phyloP scores from a whole-genome alignment of 2,888 invertebrate genomes.

The Vanessa cardui region DNA sequence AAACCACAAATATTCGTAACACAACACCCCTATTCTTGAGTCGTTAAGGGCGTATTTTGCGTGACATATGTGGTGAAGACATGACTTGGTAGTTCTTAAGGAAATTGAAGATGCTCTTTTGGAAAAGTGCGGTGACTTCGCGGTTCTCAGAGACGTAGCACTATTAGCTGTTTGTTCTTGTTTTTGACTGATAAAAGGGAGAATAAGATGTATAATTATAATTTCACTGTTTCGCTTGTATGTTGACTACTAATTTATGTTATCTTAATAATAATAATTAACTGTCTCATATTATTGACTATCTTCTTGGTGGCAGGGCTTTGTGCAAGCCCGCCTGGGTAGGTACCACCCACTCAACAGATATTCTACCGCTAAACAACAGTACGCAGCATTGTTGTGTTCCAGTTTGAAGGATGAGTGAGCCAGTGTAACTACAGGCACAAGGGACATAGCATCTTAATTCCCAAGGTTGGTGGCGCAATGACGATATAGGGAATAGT shows the following conservation, averaged over 20 bases:
- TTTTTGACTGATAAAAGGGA: constrained; percentile 29
- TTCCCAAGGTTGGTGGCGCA: no score
- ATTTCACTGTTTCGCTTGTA: not conserved
- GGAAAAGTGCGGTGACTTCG: constrained; percentile 69
- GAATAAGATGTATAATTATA: not conserved
- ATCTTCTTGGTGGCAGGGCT: no score
- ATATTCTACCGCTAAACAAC: no score
- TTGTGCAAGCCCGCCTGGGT: no score
- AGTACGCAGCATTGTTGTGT: no score
- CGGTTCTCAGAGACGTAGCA: constrained; percentile 59
- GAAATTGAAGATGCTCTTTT: constrained; percentile 75
- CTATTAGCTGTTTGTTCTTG: constrained; percentile 43
- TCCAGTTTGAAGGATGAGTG: no score
- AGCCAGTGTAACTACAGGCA: no score
- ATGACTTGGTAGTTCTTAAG: constrained; percentile 69
- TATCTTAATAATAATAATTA: no score
- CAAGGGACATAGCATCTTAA: no score
- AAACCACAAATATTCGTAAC: constrained; percentile 53
- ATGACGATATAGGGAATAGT: no score
- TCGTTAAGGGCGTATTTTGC: constrained; percentile 60
- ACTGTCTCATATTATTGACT: no score
- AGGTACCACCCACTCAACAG: no score
- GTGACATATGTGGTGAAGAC: constrained; percentile 72
- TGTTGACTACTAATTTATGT: not conserved
- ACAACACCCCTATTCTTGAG: constrained; percentile 60